Conservation (phyloP, 2,797 vertebrate genomes). For the Euthynnus affinis region DNA sequence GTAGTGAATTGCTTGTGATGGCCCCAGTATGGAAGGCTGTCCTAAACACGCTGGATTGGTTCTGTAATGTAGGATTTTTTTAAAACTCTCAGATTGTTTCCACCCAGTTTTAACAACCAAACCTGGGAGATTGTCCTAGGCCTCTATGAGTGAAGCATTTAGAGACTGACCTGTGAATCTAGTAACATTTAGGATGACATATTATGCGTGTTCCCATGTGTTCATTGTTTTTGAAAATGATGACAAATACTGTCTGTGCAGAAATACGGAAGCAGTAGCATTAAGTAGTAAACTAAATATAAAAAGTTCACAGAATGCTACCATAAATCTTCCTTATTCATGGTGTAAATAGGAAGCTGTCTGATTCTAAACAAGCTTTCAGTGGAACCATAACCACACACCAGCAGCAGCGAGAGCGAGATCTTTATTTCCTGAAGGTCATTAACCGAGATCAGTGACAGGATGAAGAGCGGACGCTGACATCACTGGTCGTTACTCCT, state of each 20-base stretch:
- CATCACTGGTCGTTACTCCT: constrained; percentile 47
- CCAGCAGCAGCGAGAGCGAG: constrained; percentile 14
- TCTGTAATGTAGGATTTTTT: no score
- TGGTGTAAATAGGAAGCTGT: constrained; percentile 31
- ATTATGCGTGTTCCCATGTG: no score
- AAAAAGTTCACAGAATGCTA: background rate
- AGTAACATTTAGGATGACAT: background rate
- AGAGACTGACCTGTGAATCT: no score
- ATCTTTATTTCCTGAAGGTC: constrained; percentile 32
- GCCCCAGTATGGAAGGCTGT: no score
- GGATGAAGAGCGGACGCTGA: constrained; percentile 49
- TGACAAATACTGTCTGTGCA: background rate
- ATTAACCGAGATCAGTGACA: constrained; percentile 53
- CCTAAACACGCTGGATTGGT: no score
- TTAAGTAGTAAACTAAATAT: background rate
- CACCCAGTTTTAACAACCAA: no score
- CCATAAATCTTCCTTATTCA: background rate
- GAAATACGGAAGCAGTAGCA: background rate
- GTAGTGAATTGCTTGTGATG: no score
- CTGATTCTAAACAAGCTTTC: background rate
- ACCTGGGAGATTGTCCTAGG: no score
- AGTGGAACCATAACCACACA: background rate
- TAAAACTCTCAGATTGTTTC: no score
- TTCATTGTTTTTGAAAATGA: background rate
- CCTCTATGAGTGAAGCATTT: no score